A percentile compares a stretch with the other conserved stretches of the same genome.
Evolutionary conservation across 2,888 invertebrate species (phyloP).

Genomic region (Diadegma fenestrale): DNA sequence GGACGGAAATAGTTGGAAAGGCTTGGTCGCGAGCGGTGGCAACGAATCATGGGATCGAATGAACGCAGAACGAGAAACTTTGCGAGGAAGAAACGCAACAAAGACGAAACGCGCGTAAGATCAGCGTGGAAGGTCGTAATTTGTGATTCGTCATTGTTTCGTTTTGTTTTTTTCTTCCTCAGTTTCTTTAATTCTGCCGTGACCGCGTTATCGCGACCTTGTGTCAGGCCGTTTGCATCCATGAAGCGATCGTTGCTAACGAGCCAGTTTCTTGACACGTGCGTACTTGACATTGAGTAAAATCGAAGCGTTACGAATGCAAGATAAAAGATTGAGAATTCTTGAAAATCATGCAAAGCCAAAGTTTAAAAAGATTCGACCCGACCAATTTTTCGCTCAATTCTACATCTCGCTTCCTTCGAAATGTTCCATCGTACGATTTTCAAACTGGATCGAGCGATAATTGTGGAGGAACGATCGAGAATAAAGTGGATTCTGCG

Average conservation of each 20-base stretch:
- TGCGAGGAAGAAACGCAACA: slow-evolving; percentile 4
- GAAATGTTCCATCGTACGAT: neutral
- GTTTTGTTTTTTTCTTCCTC: neutral
- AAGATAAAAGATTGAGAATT: neutral
- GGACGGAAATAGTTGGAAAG: neutral
- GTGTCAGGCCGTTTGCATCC: slow-evolving; percentile 57
- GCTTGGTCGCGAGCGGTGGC: neutral
- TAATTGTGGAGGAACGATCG: slow-evolving; percentile 35
- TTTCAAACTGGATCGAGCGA: slow-evolving; percentile 43
- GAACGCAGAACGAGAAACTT: neutral
- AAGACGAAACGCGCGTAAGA: slow-evolving; percentile 32
- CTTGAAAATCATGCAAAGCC: neutral
- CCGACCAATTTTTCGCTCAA: neutral
- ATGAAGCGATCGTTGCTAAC: slow-evolving; percentile 17
- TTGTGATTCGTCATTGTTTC: slow-evolving; percentile 36
- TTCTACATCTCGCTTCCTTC: too few relatives aligned
- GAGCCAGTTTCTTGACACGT: neutral
- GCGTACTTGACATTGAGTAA: slow-evolving; percentile 59
- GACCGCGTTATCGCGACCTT: slow-evolving; percentile 61
- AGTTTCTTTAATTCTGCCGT: slow-evolving; percentile 31
- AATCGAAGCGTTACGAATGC: neutral
- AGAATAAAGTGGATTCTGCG: slow-evolving; percentile 38
- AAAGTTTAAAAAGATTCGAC: neutral
- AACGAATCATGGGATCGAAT: neutral
- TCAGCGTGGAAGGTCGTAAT: slow-evolving; percentile 7